Evolutionary conservation across 2,888 invertebrate species (phyloP).

Genomic region (Pseudeuparius sepicola): DNA sequence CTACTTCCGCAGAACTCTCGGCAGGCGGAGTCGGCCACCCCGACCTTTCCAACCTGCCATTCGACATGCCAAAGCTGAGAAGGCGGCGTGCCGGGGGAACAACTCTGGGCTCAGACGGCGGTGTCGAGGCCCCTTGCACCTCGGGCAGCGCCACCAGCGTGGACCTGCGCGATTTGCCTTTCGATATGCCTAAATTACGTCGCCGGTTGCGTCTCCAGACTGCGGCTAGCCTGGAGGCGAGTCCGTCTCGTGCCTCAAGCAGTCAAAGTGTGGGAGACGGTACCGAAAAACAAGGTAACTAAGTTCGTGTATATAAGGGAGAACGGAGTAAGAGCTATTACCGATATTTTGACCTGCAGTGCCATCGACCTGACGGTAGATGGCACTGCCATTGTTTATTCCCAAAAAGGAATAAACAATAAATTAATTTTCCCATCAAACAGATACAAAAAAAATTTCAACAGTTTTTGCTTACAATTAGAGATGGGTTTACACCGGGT

Average conservation of each 20-base stretch:
- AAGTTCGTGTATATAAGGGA: too few species aligned
- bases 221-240: constrained; percentile 55
- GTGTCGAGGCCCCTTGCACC: constrained; percentile 60
- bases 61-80: constrained; percentile 82
- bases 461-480: too few species aligned
- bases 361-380: too few species aligned
- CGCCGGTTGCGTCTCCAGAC: constrained; percentile 58
- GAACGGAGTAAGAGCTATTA: too few species aligned
- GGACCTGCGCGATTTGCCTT: constrained; percentile 73
- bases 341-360: too few species aligned
- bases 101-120: too few species aligned
- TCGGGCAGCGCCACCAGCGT: constrained; percentile 63
- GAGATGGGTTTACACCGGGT: too few species aligned
- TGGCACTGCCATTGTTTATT: too few species aligned
- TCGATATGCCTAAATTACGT: constrained; percentile 84
- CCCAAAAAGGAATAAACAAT: too few species aligned
- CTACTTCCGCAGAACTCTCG: constrained; percentile 30
- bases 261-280: constrained; percentile 59
- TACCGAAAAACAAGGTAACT: not conserved
- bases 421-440: too few species aligned
- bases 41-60: constrained; percentile 71
- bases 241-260: constrained; percentile 70
- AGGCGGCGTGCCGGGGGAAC: constrained; percentile 47
- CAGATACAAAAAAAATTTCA: too few species aligned
- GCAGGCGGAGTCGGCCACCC: too few species aligned